phyloP scores from a whole-genome alignment of 2,888 invertebrate species.

The Phanerotoma sp. region DNA sequence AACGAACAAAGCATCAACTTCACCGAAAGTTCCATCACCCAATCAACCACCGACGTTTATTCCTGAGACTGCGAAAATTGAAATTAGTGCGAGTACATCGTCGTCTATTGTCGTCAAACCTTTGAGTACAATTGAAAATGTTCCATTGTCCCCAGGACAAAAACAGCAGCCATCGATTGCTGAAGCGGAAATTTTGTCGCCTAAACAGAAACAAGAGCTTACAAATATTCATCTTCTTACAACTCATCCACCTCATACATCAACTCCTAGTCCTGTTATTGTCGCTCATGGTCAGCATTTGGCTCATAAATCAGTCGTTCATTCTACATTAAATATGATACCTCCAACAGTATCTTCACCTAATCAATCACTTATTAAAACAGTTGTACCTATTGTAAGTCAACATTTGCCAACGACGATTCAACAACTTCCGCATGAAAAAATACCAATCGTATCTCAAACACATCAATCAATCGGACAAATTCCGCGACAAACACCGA shows the following conservation, averaged over 20 bases:
- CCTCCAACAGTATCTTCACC: conserved; percentile 34
- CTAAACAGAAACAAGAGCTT: conserved; percentile 52
- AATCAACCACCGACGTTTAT: conserved; percentile 56
- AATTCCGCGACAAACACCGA: conserved; percentile 32
- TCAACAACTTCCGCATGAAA: conserved; percentile 36
- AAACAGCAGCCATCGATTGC: conserved; percentile 37
- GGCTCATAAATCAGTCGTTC: conserved; percentile 45
- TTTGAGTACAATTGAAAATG: conserved; percentile 33
- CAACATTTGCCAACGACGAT: conserved; percentile 36
- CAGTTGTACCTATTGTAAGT: conserved; percentile 44
- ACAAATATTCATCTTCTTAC: conserved; percentile 66
- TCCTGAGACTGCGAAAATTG: conserved; percentile 55
- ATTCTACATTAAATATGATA: conserved; percentile 28
- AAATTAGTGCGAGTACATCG: conserved; percentile 47
- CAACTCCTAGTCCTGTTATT: conserved; percentile 59
- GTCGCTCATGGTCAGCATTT: conserved; percentile 52
- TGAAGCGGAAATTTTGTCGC: conserved; percentile 40
- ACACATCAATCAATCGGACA: conserved; percentile 23
- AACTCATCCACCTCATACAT: conserved; percentile 64
- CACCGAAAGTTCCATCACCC: conserved; percentile 55
- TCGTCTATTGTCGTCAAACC: conserved; percentile 43
- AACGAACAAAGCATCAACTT: conserved; percentile 52
- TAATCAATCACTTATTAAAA: conserved; percentile 47
- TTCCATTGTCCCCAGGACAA: conserved; percentile 39
- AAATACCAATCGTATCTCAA: conserved; percentile 27